phyloP scores from a whole-genome alignment of 2,888 invertebrate species.

The Lasioglossum oenotherae region DNA sequence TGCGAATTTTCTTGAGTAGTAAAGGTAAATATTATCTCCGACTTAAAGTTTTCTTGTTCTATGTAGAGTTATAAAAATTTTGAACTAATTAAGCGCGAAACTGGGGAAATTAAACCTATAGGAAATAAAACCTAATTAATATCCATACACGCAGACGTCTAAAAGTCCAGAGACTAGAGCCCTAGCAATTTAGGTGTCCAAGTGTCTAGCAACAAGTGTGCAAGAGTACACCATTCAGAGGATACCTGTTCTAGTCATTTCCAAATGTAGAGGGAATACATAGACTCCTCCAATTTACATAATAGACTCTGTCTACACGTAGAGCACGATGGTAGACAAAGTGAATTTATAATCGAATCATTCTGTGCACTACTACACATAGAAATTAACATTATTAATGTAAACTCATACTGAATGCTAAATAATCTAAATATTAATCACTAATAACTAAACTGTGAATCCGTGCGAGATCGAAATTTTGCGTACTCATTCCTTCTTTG shows the following conservation, averaged over 20 bases:
- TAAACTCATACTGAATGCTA: not conserved
- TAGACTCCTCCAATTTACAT: not conserved
- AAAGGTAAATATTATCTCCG: not conserved
- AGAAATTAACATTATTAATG: not conserved
- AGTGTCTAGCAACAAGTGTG: slow-evolving; percentile 4
- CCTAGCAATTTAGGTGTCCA: not conserved
- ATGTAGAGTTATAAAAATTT: not conserved
- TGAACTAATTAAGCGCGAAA: not conserved
- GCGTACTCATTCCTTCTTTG: not conserved
- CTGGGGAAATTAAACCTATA: not conserved
- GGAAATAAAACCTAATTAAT: not conserved
- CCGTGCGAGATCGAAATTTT: not conserved
- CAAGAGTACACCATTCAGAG: not conserved
- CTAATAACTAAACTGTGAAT: too few species aligned
- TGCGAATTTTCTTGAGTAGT: not conserved
- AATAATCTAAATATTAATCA: too few species aligned
- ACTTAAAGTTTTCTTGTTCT: not conserved
- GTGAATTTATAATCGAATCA: not conserved
- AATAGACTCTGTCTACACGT: not conserved
- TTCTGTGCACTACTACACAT: not conserved
- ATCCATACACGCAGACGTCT: not conserved
- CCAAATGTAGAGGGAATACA: not conserved
- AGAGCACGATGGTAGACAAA: not conserved
- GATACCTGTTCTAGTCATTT: slow-evolving; percentile 6
- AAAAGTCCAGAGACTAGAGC: not conserved